phyloP scores from a whole-genome alignment of 2,888 invertebrate genomes.

The Rhodophaea formosa region DNA sequence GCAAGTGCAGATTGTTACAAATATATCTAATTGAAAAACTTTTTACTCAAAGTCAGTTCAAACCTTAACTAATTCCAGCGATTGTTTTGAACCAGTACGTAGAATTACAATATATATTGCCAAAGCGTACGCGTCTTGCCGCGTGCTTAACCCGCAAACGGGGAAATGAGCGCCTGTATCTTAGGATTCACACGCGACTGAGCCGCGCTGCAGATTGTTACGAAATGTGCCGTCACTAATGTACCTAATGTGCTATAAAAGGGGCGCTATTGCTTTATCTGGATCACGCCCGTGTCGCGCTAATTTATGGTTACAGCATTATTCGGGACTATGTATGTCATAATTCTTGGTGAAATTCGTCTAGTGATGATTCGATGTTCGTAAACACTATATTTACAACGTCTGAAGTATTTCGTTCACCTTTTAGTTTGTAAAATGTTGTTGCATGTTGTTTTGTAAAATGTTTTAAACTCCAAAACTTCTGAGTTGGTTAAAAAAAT shows the following conservation, averaged over 20 bases:
- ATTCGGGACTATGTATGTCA: not conserved
- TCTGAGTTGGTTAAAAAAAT: too few relatives aligned
- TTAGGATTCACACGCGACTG: slow-evolving; percentile 80
- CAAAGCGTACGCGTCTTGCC: slow-evolving; percentile 8
- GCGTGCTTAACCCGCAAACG: slow-evolving; percentile 44
- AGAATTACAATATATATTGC: slow-evolving; percentile 14
- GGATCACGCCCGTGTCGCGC: slow-evolving; percentile 57
- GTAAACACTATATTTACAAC: too few relatives aligned
- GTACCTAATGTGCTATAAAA: slow-evolving; percentile 80
- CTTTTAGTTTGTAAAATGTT: too few relatives aligned
- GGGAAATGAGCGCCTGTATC: slow-evolving; percentile 79
- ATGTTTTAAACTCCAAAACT: too few relatives aligned
- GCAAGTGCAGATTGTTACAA: too few relatives aligned
- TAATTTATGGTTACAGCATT: slow-evolving; percentile 43
- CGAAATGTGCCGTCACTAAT: slow-evolving; percentile 80
- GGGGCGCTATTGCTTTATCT: slow-evolving; percentile 74
- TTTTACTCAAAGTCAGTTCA: not conserved
- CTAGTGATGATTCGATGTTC: too few relatives aligned
- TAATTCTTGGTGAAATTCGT: not conserved
- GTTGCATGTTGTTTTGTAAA: too few relatives aligned
- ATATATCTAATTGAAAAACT: not conserved
- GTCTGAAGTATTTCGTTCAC: too few relatives aligned
- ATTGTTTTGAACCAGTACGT: not conserved
- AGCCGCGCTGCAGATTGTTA: slow-evolving; percentile 72
- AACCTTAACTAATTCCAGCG: not conserved